Evolutionary conservation across 2,888 invertebrate genomes (phyloP), one percentile per base, ranked within the genome.

Genomic region (Apodemia hepburni): DNA sequence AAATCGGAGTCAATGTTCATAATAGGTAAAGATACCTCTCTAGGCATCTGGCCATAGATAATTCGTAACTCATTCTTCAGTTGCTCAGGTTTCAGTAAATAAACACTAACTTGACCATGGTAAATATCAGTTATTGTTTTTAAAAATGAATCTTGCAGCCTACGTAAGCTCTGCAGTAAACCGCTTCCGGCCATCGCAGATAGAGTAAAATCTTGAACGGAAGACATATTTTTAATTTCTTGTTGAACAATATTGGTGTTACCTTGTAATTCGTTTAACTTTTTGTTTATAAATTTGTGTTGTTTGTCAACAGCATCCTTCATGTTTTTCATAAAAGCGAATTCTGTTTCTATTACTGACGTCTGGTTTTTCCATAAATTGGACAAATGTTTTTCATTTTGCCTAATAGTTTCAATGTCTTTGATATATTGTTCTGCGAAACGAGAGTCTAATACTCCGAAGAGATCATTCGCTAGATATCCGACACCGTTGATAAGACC

Each of bases 401-500:
- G 29, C 35, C 60, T 22, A 38, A 27, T 59, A 35, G 35, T 35
- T 29, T 29, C 61, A 59, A 35, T 35, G 35, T 29, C 61, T 29
- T 61, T 59, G 6, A 35, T 15, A 35, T 64, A 64, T 18, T 61
- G 51, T 64, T 64, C 61, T 8, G 64, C 61, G 59, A 64, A 64
- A 54, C 45, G 58, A 12, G 49, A 49, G 29, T 61, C 61, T 1
- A 64, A 42, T 51, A 64, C 64, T n/a, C 64, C 64, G 51, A 64
- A 64, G 18, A 61, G 59, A 8, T 42, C 33, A 33, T 61, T 61
- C 17, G 64, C 64, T 1, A 64, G 22, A 29, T 61, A 64, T 35
- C 64, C 64, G 12, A 68, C 38, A 12, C 64, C 68, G 51, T 68
- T 66, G 17, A 68, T 61, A 42, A 66, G 64, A 22, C 68, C 68